phyloP scores from a whole-genome alignment of 37 sponge, comb jelly and placozoan species.

The Cladorhizidae sp. region DNA sequence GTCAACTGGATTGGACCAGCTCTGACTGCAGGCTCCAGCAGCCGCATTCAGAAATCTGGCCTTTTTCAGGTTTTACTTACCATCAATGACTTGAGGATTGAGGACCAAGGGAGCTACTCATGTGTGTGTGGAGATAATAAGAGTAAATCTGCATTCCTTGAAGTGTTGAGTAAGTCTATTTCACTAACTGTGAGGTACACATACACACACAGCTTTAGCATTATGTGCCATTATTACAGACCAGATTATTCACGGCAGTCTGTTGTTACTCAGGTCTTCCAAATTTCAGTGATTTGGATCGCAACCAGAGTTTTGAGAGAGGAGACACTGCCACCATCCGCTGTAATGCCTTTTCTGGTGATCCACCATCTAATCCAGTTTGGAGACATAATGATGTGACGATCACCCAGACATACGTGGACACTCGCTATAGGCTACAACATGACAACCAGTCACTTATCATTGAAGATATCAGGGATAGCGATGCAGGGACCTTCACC shows the following conservation, averaged over 20 bases:
- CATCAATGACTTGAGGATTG: background rate
- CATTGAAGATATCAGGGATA: background rate
- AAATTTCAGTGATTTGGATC: background rate
- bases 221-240: background rate
- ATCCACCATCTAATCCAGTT: background rate
- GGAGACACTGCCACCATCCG: background rate
- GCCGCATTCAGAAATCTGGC: background rate
- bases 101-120: too few relatives aligned
- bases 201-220: background rate
- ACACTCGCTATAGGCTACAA: background rate
- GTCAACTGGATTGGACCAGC: conserved; percentile 2
- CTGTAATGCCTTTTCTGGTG: conserved; percentile 1
- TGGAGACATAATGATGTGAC: background rate
- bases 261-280: background rate
- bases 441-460: background rate
- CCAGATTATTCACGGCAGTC: background rate
- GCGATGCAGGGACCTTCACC: background rate
- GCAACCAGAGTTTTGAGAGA: background rate
- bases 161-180: too few relatives aligned
- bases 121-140: too few relatives aligned
- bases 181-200: too few relatives aligned
- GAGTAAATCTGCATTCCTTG: too few relatives aligned
- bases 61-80: background rate
- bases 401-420: background rate
- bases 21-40: background rate